phyloP scores from a whole-genome alignment of 2,113 vertebrate genomes.

The Antigone vipio region DNA sequence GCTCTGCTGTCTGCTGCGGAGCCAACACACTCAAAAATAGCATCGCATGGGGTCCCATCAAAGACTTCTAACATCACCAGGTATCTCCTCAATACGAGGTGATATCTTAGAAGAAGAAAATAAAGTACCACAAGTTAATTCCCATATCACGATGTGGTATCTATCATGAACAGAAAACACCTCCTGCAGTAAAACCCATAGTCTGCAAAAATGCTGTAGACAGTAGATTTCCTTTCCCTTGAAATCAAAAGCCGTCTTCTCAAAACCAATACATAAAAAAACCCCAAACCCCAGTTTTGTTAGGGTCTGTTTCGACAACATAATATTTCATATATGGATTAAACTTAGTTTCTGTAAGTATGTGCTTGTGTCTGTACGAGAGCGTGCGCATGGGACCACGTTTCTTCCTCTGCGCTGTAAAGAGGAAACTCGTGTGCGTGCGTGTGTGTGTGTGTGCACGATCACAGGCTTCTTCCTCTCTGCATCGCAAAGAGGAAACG shows the following conservation, averaged over 20 bases:
- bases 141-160: not conserved
- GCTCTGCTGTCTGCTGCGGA: not conserved
- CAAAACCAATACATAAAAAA: not conserved
- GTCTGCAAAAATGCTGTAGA: not conserved
- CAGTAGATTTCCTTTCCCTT: not conserved
- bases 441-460: not conserved
- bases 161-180: not conserved
- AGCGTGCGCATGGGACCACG: rapidly evolving
- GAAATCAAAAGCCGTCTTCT: not conserved
- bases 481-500: not conserved
- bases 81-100: not conserved
- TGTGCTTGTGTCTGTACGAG: not conserved
- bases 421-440: not conserved
- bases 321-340: rapidly evolving
- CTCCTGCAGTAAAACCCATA: not conserved
- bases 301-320: not conserved
- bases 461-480: not conserved
- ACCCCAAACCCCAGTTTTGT: rapidly evolving
- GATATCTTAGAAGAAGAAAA: constrained; percentile 11
- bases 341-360: rapidly evolving
- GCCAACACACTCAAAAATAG: not conserved
- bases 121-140: not conserved
- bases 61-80: not conserved
- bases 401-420: not conserved
- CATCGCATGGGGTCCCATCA: not conserved